phyloP scores from a whole-genome alignment of 2,888 invertebrate species.

The Eledone cirrhosa region DNA sequence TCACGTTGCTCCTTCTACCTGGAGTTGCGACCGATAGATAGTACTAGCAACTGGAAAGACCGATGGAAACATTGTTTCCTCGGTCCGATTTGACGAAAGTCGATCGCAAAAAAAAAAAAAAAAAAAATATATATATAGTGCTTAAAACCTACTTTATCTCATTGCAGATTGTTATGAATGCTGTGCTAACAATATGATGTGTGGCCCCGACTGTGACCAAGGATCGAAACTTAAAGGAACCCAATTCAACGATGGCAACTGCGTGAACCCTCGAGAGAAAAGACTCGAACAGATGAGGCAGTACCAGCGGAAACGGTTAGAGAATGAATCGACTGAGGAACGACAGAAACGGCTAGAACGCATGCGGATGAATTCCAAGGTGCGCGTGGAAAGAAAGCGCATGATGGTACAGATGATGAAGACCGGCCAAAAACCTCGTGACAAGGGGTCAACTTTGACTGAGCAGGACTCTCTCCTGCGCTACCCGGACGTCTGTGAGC shows the following conservation, averaged over 20 bases:
- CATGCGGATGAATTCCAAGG: background rate
- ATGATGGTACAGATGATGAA: background rate
- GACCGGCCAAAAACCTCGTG: background rate
- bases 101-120: no score
- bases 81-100: no score
- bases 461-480: background rate
- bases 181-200: background rate
- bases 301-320: background rate
- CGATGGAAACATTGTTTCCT: no score
- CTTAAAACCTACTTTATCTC: no score
- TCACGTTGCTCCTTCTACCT: no score
- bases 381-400: conserved; percentile 1
- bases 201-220: background rate
- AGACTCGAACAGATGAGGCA: conserved; percentile 19
- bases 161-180: conserved; percentile 12
- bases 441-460: background rate
- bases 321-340: background rate
- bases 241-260: background rate
- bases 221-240: no score
- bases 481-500: background rate
- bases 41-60: no score
- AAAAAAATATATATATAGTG: no score
- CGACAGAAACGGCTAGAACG: conserved; percentile 8
- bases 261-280: conserved; percentile 4
- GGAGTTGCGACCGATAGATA: no score